Evolutionary conservation across 1,140 invertebrate species (phyloP).

Genomic region (Drosophila pruinosa): DNA sequence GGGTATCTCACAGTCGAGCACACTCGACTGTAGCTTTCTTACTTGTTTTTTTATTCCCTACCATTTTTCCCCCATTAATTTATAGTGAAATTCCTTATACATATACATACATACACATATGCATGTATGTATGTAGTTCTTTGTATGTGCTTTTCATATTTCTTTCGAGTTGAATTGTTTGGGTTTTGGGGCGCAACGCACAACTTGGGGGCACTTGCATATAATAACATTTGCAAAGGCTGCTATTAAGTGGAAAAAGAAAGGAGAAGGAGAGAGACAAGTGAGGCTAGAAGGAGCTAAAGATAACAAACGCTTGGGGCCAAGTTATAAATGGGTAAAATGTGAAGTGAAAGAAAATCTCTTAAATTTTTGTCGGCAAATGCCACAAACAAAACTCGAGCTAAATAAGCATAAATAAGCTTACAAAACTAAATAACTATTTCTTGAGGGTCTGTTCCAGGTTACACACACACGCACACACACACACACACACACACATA

Average conservation of each 20-base stretch:
- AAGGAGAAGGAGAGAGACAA: not conserved
- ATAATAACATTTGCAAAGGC: conserved; percentile 37
- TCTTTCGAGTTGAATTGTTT: not conserved
- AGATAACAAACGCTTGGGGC: conserved; percentile 23
- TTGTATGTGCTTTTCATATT: not conserved
- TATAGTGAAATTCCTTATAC: too few species aligned
- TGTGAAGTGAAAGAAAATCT: not conserved
- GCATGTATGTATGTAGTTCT: not conserved
- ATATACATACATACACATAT: too few species aligned
- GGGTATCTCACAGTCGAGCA: too few species aligned
- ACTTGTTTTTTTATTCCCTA: too few species aligned
- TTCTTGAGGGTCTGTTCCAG: too few species aligned
- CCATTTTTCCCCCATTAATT: too few species aligned
- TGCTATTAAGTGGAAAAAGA: conserved; percentile 13
- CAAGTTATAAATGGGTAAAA: conserved; percentile 1
- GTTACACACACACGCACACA: not conserved
- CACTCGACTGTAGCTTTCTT: too few species aligned
- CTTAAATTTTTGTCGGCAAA: not conserved
- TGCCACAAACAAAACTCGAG: not conserved
- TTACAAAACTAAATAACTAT: not conserved
- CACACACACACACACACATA: too few species aligned
- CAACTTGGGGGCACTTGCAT: conserved; percentile 26
- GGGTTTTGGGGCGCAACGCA: not conserved
- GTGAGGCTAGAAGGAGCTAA: conserved; percentile 3
- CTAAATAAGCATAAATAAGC: not conserved